These are phyloP conservation scores for Ariolimax columbianus DNA, from an alignment of 2,888 invertebrate genomes.

Conservation along the genomic window DNA sequence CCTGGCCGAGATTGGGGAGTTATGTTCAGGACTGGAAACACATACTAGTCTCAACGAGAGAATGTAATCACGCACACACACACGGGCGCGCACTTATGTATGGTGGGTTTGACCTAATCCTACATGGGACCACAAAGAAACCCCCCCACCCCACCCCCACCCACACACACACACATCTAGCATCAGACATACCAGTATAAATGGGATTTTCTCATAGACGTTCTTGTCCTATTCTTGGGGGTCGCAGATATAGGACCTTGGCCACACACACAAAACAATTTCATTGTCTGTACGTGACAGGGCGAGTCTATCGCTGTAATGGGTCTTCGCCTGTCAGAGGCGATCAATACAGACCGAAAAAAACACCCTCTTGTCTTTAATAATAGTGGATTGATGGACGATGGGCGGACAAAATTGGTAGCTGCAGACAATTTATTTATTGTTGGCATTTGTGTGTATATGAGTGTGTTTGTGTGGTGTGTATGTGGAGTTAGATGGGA, in stretches of 20 bases:
- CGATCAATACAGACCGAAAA: slow-evolving; percentile 22
- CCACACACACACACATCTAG: no score
- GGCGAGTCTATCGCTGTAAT: slow-evolving; percentile 14
- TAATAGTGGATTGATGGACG: slow-evolving; percentile 16
- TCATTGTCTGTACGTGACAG: not conserved
- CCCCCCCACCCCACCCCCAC: no score
- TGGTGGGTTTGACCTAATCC: not conserved
- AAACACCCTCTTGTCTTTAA: slow-evolving; percentile 19
- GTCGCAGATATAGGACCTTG: not conserved
- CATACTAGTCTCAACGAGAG: no score
- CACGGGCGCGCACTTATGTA: no score
- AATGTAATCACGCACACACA: no score
- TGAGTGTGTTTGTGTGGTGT: not conserved
- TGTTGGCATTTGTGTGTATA: not conserved
- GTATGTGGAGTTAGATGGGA: no score
- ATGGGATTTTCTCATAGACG: not conserved
- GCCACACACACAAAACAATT: not conserved
- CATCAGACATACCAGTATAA: not conserved
- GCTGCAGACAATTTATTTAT: not conserved
- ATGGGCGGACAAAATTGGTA: not conserved
- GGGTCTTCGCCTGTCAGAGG: not conserved
- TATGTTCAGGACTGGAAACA: no score
- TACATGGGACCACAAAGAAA: not conserved
- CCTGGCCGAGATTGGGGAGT: slow-evolving; percentile 14
- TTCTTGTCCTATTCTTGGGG: not conserved